Percentiles rank a stretch among this genome's conserved stretches.
phyloP scores from a whole-genome alignment of 2,888 invertebrate species.

The Itoplectis maculator region DNA sequence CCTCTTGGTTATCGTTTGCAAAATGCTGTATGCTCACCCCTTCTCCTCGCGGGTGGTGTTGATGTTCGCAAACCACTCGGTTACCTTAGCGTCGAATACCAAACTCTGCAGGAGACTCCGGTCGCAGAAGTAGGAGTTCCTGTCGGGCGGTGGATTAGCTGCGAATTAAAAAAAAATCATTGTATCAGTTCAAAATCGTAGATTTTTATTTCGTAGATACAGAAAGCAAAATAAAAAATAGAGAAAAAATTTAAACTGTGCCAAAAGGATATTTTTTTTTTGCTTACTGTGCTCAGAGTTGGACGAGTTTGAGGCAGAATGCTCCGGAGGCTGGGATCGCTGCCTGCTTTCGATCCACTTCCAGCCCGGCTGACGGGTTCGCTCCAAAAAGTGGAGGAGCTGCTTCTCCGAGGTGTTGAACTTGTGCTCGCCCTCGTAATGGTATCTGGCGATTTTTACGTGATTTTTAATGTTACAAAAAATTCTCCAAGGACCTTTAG shows the following conservation, averaged over 20 bases:
- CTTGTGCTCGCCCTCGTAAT: slow-evolving; percentile 90
- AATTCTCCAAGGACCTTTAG: too few relatives aligned
- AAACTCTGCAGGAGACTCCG: slow-evolving; percentile 93
- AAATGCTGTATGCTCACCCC: slow-evolving; percentile 86
- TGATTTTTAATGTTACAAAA: too few relatives aligned
- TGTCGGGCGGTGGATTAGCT: slow-evolving; percentile 82
- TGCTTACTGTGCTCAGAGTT: slow-evolving; percentile 67
- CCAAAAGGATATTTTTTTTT: slow-evolving; percentile 17
- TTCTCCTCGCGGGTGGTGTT: slow-evolving; percentile 91
- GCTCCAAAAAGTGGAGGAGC: slow-evolving; percentile 91
- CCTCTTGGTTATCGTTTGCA: slow-evolving; percentile 16
- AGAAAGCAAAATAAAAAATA: neutral
- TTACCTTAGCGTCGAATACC: slow-evolving; percentile 95
- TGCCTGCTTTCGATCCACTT: slow-evolving; percentile 88
- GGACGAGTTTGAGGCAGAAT: slow-evolving; percentile 79
- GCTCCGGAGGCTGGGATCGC: slow-evolving; percentile 90
- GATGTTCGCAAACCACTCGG: slow-evolving; percentile 94
- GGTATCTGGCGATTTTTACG: slow-evolving; percentile 86
- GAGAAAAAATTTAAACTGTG: slow-evolving; percentile 15
- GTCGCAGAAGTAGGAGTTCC: slow-evolving; percentile 89
- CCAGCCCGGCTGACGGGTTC: slow-evolving; percentile 93
- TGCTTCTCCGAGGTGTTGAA: slow-evolving; percentile 92
- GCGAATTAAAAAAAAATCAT: slow-evolving; percentile 13
- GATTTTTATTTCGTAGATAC: too few relatives aligned
- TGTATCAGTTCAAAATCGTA: too few relatives aligned